These are phyloP conservation scores for Dasypus novemcinctus DNA, from an alignment of 2,113 vertebrate genomes.

Conservation along the genomic window DNA sequence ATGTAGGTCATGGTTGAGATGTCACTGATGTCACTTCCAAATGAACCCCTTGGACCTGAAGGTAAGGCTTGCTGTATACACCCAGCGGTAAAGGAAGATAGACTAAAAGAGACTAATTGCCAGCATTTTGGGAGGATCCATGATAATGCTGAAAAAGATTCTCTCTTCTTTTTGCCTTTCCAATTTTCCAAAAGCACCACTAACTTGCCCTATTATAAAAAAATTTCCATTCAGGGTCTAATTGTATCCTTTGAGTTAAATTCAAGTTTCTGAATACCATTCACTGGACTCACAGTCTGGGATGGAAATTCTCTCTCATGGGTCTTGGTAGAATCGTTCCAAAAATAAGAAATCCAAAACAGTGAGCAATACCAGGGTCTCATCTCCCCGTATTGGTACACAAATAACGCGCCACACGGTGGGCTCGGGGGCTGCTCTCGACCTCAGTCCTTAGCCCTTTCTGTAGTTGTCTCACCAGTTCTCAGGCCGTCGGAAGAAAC, in stretches of 20 bases:
- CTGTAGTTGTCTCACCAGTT: background rate
- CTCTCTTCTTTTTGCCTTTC: background rate
- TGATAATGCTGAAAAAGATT: background rate
- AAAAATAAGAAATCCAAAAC: background rate
- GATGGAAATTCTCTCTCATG: background rate
- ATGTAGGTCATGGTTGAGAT: background rate
- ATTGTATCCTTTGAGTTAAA: background rate
- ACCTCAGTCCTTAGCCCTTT: background rate
- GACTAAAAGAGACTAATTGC: background rate
- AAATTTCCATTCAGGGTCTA: background rate
- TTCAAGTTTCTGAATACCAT: background rate
- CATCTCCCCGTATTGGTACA: fast-evolving
- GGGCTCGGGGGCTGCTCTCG: fast-evolving
- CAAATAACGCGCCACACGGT: no score
- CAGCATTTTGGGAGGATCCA: background rate
- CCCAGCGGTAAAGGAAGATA: background rate
- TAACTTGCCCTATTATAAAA: background rate
- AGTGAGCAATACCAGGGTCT: background rate
- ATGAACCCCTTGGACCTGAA: background rate
- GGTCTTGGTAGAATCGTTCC: background rate
- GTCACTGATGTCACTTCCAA: background rate
- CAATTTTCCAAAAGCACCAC: background rate
- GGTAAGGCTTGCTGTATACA: background rate
- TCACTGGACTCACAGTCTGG: background rate
- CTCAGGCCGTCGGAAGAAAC: background rate